Evolutionary conservation across 2,113 vertebrate species (phyloP), one percentile per base, ranked within the genome.

Genomic region (Alligator mississippiensis): DNA sequence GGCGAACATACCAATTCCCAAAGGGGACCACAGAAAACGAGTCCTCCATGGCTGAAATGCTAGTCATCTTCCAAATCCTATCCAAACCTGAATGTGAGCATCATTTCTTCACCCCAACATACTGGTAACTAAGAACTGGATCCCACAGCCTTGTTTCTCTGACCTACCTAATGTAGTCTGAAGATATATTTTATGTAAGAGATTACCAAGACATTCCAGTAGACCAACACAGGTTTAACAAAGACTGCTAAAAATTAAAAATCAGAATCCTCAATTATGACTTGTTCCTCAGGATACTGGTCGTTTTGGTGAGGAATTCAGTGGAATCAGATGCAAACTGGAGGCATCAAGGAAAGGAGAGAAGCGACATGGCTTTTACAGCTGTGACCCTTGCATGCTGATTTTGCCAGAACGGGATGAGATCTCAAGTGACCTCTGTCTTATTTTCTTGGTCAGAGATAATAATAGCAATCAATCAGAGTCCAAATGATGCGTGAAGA

Each of bases 391-490:
- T 3, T 84, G 57, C 84, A 75, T 85, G 80, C 27, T 85, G 68
- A 84, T 84, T 87, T 82, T 95, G 87, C 90, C 74, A 82, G 60
- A 70, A 90, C 18, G 57, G 75, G 87, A 38, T 89, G 90, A 90
- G 34, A 72, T 27, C 93, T 34, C 81, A 82, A 89, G 34, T 62
- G 22, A 86, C 70, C 68, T 81, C 63, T 84, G 27, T 94, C 72
- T 66, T 83, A 62, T 66, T 24, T n/a, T 94, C 86, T 70, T 84
- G 25, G 92, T 90, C 22, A 93, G 80, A 94, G 82, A 58, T 18
- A 93, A 14, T n/a, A 62, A 92, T 85, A 55, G 28, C 28, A 87
- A 93, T n/a, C 28, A 87, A 93, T n/a, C 22, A 5, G 94, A 90
- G 61, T 80, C 38, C 62, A 94, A 79, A 90, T 82, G 80, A 89